phyloP scores from a whole-genome alignment of 2,797 vertebrate genomes.

The Numenius phaeopus region DNA sequence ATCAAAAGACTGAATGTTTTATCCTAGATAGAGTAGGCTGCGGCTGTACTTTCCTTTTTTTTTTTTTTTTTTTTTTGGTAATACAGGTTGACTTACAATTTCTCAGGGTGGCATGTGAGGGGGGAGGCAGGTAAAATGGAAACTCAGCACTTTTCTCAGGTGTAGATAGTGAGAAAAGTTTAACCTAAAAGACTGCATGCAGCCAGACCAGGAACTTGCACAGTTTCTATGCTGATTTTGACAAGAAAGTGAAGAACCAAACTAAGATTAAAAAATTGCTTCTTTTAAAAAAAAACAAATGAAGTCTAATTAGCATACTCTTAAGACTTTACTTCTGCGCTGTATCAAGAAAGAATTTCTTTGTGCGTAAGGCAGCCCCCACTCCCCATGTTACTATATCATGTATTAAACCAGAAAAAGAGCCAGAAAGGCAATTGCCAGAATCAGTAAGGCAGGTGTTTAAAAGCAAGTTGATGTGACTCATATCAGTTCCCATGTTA shows the following conservation, averaged over 20 bases:
- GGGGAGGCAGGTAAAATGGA: background rate
- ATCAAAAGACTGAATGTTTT: background rate
- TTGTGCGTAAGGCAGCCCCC: background rate
- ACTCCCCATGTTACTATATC: background rate
- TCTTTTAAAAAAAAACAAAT: background rate
- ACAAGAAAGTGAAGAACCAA: background rate
- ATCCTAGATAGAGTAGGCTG: background rate
- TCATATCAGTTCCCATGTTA: background rate
- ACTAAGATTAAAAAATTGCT: background rate
- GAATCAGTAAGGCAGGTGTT: background rate
- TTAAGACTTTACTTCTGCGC: background rate
- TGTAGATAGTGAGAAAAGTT: conserved; percentile 23
- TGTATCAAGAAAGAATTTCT: background rate
- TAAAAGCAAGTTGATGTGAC: background rate
- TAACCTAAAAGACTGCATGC: background rate
- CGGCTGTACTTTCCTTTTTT: background rate
- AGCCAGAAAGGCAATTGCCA: background rate
- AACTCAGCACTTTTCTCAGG: background rate
- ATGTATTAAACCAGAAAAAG: background rate
- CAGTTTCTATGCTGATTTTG: background rate
- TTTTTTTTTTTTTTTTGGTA: background rate
- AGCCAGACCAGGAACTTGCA: background rate
- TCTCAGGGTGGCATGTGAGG: background rate
- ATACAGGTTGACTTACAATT: background rate
- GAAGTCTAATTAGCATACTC: background rate